A percentile compares a stretch with the other conserved stretches of the same genome.
These are phyloP conservation scores for Eurytoma adleriae DNA, from an alignment of 2,888 invertebrate genomes.

Conservation along the genomic window DNA sequence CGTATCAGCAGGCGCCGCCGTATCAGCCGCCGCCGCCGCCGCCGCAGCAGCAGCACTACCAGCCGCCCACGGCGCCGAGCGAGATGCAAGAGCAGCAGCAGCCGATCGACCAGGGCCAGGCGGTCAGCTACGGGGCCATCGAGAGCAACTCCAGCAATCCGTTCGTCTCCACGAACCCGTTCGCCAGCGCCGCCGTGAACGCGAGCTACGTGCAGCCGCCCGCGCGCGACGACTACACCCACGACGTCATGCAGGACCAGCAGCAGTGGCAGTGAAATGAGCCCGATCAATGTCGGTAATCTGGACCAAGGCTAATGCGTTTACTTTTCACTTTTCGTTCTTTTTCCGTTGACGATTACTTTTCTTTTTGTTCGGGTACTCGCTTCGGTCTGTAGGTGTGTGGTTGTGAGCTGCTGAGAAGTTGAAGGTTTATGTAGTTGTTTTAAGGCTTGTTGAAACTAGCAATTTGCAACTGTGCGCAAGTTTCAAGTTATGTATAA, in stretches of 20 bases:
- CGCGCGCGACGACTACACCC: slow-evolving; percentile 77
- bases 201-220: slow-evolving; percentile 71
- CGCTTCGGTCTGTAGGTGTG: too few relatives aligned
- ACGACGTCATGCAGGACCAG: slow-evolving; percentile 79
- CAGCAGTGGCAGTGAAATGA: slow-evolving; percentile 57
- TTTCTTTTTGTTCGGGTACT: too few relatives aligned
- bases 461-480: too few relatives aligned
- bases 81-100: slow-evolving; percentile 63
- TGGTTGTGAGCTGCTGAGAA: too few relatives aligned
- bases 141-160: slow-evolving; percentile 67
- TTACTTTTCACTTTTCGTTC: background rate
- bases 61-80: slow-evolving; percentile 45
- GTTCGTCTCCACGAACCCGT: slow-evolving; percentile 72
- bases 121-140: slow-evolving; percentile 72
- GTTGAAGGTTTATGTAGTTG: too few relatives aligned
- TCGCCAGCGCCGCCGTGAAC: slow-evolving; percentile 69
- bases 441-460: too few relatives aligned
- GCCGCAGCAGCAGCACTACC: slow-evolving; percentile 56
- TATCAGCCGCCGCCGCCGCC: slow-evolving; percentile 43
- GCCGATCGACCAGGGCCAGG: slow-evolving; percentile 60
- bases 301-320: slow-evolving; percentile 36
- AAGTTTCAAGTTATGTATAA: too few relatives aligned
- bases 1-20: slow-evolving; percentile 58
- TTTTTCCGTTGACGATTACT: background rate
- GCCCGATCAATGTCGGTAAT: slow-evolving; percentile 24